Evolutionary conservation across 2,888 invertebrate species (phyloP).

Genomic region (Drosophila bunnanda): DNA sequence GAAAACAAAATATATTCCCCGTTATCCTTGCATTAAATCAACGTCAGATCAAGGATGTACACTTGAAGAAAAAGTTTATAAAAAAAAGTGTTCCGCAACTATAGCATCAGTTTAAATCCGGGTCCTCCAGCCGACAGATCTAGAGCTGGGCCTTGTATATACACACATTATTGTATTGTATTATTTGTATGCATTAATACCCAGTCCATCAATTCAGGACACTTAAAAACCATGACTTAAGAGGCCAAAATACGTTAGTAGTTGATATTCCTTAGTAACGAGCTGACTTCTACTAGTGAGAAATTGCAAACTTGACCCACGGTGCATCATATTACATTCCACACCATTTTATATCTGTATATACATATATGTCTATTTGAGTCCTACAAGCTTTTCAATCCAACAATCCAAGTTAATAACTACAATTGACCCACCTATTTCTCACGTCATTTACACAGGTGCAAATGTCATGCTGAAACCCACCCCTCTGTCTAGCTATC

Average conservation of each 20-base stretch:
- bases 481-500: background rate
- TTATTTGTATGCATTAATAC: too few species aligned
- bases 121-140: background rate
- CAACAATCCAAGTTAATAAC: constrained; percentile 28
- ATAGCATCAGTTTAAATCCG: too few species aligned
- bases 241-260: too few species aligned
- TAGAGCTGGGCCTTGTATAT: too few species aligned
- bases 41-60: background rate
- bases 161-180: too few species aligned
- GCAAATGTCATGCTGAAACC: constrained; percentile 63
- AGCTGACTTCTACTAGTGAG: too few species aligned
- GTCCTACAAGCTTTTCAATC: background rate
- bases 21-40: too few species aligned
- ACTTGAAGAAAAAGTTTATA: too few species aligned
- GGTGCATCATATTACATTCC: background rate
- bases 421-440: constrained; percentile 63
- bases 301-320: background rate
- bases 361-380: background rate
- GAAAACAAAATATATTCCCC: background rate
- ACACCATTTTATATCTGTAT: background rate
- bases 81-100: background rate
- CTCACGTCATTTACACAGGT: constrained; percentile 71
- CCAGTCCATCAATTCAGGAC: too few species aligned
- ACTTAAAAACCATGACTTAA: too few species aligned
- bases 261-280: too few species aligned